Evolutionary conservation across 2,888 invertebrate genomes (phyloP).

Genomic region (Phortica okadai): DNA sequence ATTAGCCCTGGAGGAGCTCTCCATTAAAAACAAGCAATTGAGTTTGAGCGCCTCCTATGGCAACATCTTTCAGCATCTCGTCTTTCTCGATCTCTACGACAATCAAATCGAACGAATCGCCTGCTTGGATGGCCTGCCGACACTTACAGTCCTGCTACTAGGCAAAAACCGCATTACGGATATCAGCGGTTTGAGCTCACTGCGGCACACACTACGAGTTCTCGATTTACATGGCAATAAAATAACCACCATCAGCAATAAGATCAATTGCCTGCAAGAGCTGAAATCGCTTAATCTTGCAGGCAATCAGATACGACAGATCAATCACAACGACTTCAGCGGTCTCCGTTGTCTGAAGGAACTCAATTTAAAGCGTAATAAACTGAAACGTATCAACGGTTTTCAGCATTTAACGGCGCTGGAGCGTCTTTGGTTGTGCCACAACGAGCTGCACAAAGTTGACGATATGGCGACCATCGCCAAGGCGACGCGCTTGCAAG

Average conservation of each 20-base stretch:
- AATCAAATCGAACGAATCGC: conserved; percentile 94
- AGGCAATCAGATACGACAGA: conserved; percentile 89
- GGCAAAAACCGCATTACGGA: conserved; percentile 88
- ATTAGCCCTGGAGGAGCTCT: conserved; percentile 52
- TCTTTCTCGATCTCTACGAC: conserved; percentile 95
- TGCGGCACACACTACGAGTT: conserved; percentile 85
- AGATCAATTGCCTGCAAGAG: conserved; percentile 81
- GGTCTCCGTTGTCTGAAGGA: conserved; percentile 89
- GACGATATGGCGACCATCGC: conserved; percentile 91
- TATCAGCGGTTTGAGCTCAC: conserved; percentile 69
- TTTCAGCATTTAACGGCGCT: conserved; percentile 87
- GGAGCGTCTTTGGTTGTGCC: conserved; percentile 79
- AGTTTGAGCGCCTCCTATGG: conserved; percentile 69
- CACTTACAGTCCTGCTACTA: conserved; percentile 89
- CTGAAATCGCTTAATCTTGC: conserved; percentile 94
- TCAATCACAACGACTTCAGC: conserved; percentile 86
- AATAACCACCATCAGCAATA: conserved; percentile 79
- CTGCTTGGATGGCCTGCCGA: conserved; percentile 85
- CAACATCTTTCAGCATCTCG: conserved; percentile 80
- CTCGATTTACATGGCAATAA: conserved; percentile 96
- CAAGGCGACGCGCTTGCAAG: conserved; percentile 85
- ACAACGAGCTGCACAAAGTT: conserved; percentile 81
- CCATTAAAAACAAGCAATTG: conserved; percentile 74
- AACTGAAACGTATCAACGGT: conserved; percentile 86
- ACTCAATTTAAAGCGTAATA: conserved; percentile 91